Evolutionary conservation across 2,797 vertebrate genomes (phyloP).

Genomic region (Acrocephalus scirpaceus): DNA sequence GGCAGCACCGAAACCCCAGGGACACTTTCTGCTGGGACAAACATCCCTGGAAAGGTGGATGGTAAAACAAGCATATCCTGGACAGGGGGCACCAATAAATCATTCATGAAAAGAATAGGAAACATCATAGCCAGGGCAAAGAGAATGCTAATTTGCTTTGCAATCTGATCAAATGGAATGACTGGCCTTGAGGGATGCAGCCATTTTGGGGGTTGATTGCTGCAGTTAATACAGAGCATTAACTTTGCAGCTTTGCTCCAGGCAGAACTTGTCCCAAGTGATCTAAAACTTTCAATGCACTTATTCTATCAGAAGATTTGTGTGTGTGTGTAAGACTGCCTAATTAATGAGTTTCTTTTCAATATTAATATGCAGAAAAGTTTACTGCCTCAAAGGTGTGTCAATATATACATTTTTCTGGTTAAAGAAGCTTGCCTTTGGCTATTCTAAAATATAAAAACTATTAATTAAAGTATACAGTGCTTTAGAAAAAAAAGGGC

Average conservation of each 20-base stretch:
- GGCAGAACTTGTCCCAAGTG: conserved; percentile 72
- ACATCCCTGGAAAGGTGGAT: conserved; percentile 37
- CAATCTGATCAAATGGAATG: conserved; percentile 67
- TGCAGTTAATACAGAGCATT: conserved; percentile 71
- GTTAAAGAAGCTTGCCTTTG: conserved; percentile 68
- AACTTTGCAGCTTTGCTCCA: conserved; percentile 73
- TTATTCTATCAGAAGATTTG: conserved; percentile 73
- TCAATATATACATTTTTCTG: conserved; percentile 77
- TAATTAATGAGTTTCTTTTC: conserved; percentile 77
- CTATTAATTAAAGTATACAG: conserved; percentile 76
- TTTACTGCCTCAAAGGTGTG: conserved; percentile 77
- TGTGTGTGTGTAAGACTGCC: conserved; percentile 57
- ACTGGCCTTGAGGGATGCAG: conserved; percentile 66
- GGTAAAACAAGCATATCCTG: conserved; percentile 37
- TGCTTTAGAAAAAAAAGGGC: background rate
- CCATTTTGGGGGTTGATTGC: conserved; percentile 69
- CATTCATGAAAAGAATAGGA: conserved; percentile 68
- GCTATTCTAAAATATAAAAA: conserved; percentile 73
- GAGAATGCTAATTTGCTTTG: conserved; percentile 65
- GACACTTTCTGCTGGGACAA: conserved; percentile 31
- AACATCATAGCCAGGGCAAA: conserved; percentile 60
- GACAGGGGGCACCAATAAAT: conserved; percentile 59
- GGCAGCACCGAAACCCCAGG: conserved; percentile 6
- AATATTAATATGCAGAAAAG: conserved; percentile 76
- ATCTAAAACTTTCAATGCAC: conserved; percentile 69